phyloP scores from a whole-genome alignment of 1,140 invertebrate genomes.

The Lucilia sericata region DNA sequence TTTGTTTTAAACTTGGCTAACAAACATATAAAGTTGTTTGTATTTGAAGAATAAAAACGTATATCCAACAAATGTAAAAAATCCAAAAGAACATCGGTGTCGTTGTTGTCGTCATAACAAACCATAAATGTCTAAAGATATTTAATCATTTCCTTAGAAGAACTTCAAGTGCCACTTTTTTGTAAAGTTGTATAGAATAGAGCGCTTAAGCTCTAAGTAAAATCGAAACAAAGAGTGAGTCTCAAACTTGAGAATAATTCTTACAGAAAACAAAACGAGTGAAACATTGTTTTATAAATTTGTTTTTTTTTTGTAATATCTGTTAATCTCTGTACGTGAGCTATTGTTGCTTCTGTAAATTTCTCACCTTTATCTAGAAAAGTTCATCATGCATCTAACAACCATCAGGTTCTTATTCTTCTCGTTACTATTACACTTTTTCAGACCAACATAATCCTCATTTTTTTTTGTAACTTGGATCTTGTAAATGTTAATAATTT shows the following conservation, averaged over 20 bases:
- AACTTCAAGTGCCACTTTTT: constrained; percentile 37
- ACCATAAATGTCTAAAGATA: constrained; percentile 36
- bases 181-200: background rate
- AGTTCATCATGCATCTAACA: background rate
- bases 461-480: background rate
- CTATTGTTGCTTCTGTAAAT: constrained; percentile 10
- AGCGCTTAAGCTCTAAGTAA: background rate
- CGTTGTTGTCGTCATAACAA: constrained; percentile 27
- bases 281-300: background rate
- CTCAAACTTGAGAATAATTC: background rate
- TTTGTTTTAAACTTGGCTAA: background rate
- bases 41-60: background rate
- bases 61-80: background rate
- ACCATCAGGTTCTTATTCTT: background rate
- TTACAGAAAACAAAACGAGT: background rate
- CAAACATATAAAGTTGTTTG: background rate
- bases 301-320: background rate
- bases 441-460: background rate
- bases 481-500: constrained; percentile 24
- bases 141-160: constrained; percentile 42
- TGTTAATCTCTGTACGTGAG: constrained; percentile 34
- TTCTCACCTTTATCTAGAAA: constrained; percentile 23
- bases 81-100: background rate
- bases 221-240: background rate
- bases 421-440: background rate